phyloP scores from a whole-genome alignment of 2,888 invertebrate species.

The Oscheius sp. region DNA sequence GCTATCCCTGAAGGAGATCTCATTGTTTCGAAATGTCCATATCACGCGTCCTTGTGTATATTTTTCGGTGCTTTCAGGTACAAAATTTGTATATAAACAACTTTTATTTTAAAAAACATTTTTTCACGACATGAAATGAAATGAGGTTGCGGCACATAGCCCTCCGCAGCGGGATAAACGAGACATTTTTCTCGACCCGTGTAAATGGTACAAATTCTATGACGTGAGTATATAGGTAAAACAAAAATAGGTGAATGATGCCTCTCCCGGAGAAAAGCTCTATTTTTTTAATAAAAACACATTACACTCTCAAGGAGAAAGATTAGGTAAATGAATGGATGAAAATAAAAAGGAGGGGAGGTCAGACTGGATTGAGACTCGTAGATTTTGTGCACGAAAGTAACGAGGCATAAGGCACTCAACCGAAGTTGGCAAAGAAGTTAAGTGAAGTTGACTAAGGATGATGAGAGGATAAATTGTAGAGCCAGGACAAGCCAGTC shows the following conservation, averaged over 20 bases:
- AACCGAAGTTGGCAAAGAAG: slow-evolving; percentile 15
- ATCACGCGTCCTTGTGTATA: background rate
- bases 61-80: background rate
- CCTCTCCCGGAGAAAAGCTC: background rate
- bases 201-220: slow-evolving; percentile 25
- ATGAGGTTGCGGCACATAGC: slow-evolving; percentile 11
- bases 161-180: slow-evolving; percentile 19
- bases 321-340: background rate
- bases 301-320: no score
- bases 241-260: background rate
- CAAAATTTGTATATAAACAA: no score
- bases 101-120: background rate
- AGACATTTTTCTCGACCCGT: slow-evolving; percentile 22
- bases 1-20: slow-evolving; percentile 38
- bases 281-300: no score
- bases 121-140: slow-evolving; percentile 20
- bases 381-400: slow-evolving; percentile 19
- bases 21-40: background rate
- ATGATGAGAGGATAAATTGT: slow-evolving; percentile 16
- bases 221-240: slow-evolving; percentile 22
- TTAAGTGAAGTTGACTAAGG: slow-evolving; percentile 12
- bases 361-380: slow-evolving; percentile 21
- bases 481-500: background rate
- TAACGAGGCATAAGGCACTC: slow-evolving; percentile 20
- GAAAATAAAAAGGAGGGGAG: slow-evolving; percentile 1